Conservation (phyloP, 2,888 invertebrate genomes). For the Phoronis australis region DNA sequence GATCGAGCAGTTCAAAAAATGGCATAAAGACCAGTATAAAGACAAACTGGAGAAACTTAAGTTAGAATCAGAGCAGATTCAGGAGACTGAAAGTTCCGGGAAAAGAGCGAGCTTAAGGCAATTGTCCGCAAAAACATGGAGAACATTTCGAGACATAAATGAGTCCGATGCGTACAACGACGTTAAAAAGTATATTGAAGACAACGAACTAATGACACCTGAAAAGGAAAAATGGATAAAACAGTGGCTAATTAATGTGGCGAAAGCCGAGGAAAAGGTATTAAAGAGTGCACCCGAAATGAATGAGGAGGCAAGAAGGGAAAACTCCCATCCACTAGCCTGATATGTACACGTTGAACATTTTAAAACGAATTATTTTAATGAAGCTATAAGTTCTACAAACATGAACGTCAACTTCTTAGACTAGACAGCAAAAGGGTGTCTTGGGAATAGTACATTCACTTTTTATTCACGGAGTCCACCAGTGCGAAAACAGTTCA, state of each 20-base stretch:
- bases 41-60: conserved; percentile 30
- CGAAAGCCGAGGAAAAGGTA: no score
- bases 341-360: no score
- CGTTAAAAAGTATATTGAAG: conserved; percentile 42
- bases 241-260: conserved; percentile 35
- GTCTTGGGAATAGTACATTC: no score
- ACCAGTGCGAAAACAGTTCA: no score
- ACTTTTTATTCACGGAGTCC: no score
- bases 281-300: no score
- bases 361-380: no score
- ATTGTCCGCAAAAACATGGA: conserved; percentile 30
- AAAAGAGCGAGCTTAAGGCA: not conserved
- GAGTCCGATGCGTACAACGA: conserved; percentile 44
- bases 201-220: conserved; percentile 41
- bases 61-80: conserved; percentile 14
- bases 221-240: conserved; percentile 37
- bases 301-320: no score
- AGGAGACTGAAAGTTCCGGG: not conserved
- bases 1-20: conserved; percentile 38
- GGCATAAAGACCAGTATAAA: conserved; percentile 38
- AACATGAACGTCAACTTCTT: no score
- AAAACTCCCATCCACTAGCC: no score
- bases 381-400: no score
- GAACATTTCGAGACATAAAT: conserved; percentile 41
- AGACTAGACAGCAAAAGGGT: no score